These are phyloP conservation scores for Dendrocincla tyrannina DNA, from an alignment of 2,797 vertebrate species.

Conservation along the genomic window DNA sequence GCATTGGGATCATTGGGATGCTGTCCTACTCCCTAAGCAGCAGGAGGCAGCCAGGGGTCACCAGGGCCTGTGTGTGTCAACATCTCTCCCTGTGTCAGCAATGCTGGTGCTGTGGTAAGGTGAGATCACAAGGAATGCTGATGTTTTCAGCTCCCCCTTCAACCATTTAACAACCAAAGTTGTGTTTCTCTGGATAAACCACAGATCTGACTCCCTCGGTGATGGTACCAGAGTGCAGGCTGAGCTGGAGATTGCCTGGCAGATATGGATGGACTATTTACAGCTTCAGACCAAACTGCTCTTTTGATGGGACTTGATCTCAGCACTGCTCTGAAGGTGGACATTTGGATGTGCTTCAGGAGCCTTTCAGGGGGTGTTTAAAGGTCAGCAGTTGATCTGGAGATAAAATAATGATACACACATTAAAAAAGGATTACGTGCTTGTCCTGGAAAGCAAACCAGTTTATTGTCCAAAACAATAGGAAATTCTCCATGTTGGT, in stretches of 20 bases:
- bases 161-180: background rate
- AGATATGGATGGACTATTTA: accelerated
- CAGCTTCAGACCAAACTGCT: background rate
- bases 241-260: background rate
- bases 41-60: background rate
- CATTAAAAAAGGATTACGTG: background rate
- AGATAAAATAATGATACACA: background rate
- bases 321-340: accelerated
- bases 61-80: accelerated
- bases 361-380: background rate
- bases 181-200: accelerated
- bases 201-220: background rate
- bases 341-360: background rate
- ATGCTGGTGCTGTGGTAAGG: background rate
- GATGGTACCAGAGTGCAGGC: accelerated
- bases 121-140: accelerated
- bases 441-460: background rate
- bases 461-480: background rate
- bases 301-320: background rate
- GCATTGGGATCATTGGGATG: background rate
- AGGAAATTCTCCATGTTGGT: background rate
- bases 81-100: background rate
- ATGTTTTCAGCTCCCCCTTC: background rate
- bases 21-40: background rate
- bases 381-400: background rate